These are phyloP conservation scores for Lasioglossum figueresi DNA, from an alignment of 2,888 invertebrate genomes.

Conservation along the genomic window DNA sequence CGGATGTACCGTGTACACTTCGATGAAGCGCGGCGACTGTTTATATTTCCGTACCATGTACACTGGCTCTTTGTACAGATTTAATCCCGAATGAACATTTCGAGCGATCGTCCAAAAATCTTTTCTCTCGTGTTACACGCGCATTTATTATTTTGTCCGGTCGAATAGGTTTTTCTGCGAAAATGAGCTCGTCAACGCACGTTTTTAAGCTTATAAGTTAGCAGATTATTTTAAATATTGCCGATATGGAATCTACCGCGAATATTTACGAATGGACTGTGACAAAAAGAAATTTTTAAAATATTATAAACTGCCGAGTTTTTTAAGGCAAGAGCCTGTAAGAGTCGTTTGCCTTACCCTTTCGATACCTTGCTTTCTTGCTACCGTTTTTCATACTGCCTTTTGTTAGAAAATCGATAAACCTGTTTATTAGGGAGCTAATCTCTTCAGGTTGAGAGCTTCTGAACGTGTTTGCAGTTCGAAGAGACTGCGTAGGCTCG, in stretches of 20 bases:
- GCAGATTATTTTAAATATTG: not conserved
- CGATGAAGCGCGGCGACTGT: conserved; percentile 32
- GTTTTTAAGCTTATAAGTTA: not conserved
- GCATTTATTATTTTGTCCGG: not conserved
- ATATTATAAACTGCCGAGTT: not conserved
- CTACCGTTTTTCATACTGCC: not conserved
- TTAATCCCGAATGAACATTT: conserved; percentile 5
- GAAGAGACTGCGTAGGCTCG: not conserved
- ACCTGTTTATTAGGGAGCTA: not conserved
- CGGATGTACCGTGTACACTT: conserved; percentile 17
- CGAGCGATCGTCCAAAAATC: conserved; percentile 1
- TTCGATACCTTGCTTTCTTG: not conserved
- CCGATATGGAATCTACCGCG: not conserved
- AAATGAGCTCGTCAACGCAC: not conserved
- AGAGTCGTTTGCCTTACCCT: not conserved
- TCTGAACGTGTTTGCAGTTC: not conserved
- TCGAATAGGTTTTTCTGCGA: not conserved
- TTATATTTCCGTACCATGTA: conserved; percentile 25
- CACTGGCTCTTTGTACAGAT: not conserved
- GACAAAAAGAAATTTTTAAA: not conserved
- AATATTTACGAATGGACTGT: not conserved
- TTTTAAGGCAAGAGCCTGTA: not conserved
- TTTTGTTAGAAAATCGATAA: conserved; percentile 7
- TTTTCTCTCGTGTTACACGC: not conserved
- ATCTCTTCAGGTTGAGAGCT: not conserved